A percentile compares a stretch with the other conserved stretches of the same genome.
phyloP scores from a whole-genome alignment of 1,140 invertebrate genomes.

The Caerostris extrusa region DNA sequence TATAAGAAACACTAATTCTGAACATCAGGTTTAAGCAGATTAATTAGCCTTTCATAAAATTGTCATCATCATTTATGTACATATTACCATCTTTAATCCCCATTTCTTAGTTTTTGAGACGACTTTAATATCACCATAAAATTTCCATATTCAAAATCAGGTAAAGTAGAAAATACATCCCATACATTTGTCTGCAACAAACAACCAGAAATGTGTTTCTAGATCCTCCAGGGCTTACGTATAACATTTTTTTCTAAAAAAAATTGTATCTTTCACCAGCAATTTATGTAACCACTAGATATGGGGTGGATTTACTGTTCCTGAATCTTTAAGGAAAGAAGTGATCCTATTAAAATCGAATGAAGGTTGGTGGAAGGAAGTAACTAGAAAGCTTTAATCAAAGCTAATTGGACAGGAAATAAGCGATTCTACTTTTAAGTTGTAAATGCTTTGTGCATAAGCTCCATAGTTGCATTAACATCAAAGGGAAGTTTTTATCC shows the following conservation, averaged over 20 bases:
- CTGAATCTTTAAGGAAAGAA: conserved; percentile 12
- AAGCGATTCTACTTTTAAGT: neutral
- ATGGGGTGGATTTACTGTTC: neutral
- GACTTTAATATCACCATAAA: conserved; percentile 4
- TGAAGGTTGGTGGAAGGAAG: neutral
- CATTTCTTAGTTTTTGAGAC: neutral
- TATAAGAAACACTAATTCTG: neutral
- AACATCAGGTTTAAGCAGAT: neutral
- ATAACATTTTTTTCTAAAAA: neutral
- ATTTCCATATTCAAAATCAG: conserved; percentile 19
- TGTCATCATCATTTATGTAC: neutral
- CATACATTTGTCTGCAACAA: neutral
- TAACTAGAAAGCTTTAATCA: neutral
- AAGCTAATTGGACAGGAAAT: conserved; percentile 9
- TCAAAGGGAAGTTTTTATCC: conserved; percentile 5
- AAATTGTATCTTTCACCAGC: conserved; percentile 7
- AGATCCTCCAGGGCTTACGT: neutral
- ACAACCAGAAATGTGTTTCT: neutral
- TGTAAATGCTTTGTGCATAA: neutral
- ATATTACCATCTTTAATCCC: neutral
- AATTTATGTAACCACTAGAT: conserved; percentile 23
- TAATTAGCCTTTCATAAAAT: neutral
- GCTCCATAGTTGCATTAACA: conserved; percentile 8
- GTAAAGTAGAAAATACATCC: conserved; percentile 13
- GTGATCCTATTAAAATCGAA: conserved; percentile 30